phyloP scores from a whole-genome alignment of 2,888 invertebrate species.

The Sarcophaga caerulescens region DNA sequence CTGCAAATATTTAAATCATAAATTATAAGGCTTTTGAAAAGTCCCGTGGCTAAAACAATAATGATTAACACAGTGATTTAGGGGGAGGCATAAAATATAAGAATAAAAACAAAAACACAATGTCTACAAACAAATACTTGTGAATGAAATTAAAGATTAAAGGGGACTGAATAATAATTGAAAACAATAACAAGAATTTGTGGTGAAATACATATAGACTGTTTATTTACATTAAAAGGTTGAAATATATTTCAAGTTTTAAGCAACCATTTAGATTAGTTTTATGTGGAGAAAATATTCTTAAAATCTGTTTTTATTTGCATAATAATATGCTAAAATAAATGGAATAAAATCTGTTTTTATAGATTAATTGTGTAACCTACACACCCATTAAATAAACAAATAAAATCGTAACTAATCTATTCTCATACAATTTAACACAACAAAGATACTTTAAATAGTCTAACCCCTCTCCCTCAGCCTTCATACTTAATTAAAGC shows the following conservation, averaged over 20 bases:
- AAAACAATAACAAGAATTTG: too few species aligned
- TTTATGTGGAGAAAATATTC: too few species aligned
- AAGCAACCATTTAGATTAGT: too few species aligned
- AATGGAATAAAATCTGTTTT: too few species aligned
- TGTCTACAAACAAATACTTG: background rate
- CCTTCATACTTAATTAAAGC: too few species aligned
- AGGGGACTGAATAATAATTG: background rate
- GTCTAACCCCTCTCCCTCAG: background rate
- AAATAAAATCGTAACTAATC: constrained; percentile 33
- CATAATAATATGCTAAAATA: too few species aligned
- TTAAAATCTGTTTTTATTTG: too few species aligned
- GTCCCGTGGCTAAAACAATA: background rate
- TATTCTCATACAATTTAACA: constrained; percentile 29
- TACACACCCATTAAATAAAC: constrained; percentile 46
- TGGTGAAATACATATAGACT: too few species aligned
- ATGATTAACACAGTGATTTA: background rate
- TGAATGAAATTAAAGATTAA: background rate
- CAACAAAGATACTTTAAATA: background rate
- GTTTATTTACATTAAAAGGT: too few species aligned
- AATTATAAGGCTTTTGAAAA: background rate
- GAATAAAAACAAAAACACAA: background rate
- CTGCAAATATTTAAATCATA: background rate
- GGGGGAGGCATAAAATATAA: background rate
- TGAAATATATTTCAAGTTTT: too few species aligned
- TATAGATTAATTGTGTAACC: too few species aligned